phyloP scores from a whole-genome alignment of 1,140 invertebrate genomes.

The Drosophila triauraria region DNA sequence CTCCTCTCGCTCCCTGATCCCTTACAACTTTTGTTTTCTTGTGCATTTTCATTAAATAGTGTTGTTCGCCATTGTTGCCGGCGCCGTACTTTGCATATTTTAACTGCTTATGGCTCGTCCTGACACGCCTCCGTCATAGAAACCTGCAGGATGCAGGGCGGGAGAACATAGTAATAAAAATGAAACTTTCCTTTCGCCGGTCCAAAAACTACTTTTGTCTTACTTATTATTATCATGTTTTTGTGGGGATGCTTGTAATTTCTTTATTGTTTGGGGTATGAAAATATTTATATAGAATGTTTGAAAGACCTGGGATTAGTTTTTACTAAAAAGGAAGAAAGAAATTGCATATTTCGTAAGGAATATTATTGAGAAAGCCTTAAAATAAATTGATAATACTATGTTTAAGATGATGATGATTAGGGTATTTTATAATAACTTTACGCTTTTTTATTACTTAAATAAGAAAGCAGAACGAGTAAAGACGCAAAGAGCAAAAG shows the following conservation, averaged over 20 bases:
- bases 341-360: not conserved
- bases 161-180: constrained; percentile 71
- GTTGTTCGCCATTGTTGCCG: constrained; percentile 52
- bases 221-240: constrained; percentile 58
- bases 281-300: not conserved
- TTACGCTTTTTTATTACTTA: not conserved
- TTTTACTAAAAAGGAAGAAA: not conserved
- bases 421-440: not conserved
- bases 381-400: too few species aligned
- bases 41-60: constrained; percentile 77
- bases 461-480: too few species aligned
- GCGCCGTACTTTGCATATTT: constrained; percentile 73
- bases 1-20: constrained; percentile 17
- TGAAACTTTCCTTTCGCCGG: constrained; percentile 53
- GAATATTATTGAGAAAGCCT: not conserved
- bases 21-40: constrained; percentile 57
- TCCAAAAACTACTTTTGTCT: constrained; percentile 66
- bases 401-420: too few species aligned
- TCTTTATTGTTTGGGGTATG: constrained; percentile 44
- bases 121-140: constrained; percentile 13
- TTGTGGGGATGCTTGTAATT: constrained; percentile 56
- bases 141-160: too few species aligned
- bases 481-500: too few species aligned
- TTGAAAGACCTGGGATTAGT: not conserved
- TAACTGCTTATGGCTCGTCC: constrained; percentile 56